Evolutionary conservation across 1,140 invertebrate species (phyloP).

Genomic region (Littorina saxatilis): DNA sequence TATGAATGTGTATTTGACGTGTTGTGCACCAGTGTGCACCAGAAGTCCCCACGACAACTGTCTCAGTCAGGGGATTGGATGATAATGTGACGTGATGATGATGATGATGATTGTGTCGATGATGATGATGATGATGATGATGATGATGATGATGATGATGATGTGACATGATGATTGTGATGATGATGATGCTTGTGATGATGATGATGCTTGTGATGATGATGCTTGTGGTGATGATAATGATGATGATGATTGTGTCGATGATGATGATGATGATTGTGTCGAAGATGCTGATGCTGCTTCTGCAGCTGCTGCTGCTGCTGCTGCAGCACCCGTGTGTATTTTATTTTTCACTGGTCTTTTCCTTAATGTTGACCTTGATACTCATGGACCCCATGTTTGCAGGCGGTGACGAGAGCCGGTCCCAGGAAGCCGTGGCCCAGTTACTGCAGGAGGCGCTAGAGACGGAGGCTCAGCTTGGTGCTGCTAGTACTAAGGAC

Average conservation of each 20-base stretch:
- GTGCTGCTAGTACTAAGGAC: conserved; percentile 19
- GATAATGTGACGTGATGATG: neutral
- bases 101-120: conserved; percentile 19
- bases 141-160: conserved; percentile 5
- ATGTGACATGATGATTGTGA: neutral
- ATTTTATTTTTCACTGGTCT: no score
- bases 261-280: neutral
- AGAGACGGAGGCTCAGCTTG: conserved; percentile 51
- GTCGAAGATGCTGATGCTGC: neutral
- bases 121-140: conserved; percentile 12
- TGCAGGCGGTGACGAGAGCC: conserved; percentile 48
- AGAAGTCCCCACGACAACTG: no score
- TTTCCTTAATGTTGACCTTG: no score
- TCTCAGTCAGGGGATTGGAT: no score
- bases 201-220: no score
- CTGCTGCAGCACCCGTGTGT: neutral
- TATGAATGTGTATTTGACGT: no score
- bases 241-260: neutral
- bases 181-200: no score
- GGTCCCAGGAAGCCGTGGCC: conserved; percentile 60
- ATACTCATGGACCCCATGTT: neutral
- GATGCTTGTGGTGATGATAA: no score
- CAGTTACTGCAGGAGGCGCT: conserved; percentile 69
- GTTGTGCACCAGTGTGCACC: no score
- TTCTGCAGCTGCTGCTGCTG: neutral